These are phyloP conservation scores for Procambarus clarkii DNA, from an alignment of 1,140 invertebrate species.

Conservation along the genomic window DNA sequence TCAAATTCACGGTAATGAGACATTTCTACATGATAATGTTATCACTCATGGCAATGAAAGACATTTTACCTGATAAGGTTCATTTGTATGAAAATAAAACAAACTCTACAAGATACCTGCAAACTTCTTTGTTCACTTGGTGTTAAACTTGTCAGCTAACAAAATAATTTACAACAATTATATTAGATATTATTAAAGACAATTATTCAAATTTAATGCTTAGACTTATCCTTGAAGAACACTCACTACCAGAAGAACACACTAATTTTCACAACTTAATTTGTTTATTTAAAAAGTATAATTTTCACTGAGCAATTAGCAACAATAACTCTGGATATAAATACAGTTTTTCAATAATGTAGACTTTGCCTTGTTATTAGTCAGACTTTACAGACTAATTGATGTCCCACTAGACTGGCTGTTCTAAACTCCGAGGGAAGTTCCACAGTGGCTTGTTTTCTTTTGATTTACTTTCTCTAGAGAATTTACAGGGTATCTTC, in stretches of 20 bases:
- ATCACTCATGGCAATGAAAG: not conserved
- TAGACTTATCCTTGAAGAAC: not conserved
- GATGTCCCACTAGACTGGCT: not conserved
- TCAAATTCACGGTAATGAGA: not conserved
- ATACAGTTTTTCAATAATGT: not conserved
- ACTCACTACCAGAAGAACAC: too few species aligned
- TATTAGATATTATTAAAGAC: not conserved
- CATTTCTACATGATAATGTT: not conserved
- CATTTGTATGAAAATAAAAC: not conserved
- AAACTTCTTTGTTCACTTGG: not conserved
- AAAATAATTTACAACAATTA: not conserved
- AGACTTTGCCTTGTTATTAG: not conserved
- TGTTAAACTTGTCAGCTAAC: not conserved
- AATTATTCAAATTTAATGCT: not conserved
- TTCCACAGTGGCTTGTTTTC: not conserved
- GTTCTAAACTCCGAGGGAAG: not conserved
- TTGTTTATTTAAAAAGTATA: not conserved
- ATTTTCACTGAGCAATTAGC: too few species aligned
- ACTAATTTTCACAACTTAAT: not conserved
- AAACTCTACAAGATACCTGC: not conserved
- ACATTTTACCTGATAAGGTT: not conserved
- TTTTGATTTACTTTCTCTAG: not conserved
- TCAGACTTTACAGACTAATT: not conserved
- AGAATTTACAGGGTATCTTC: not conserved
- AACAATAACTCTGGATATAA: too few species aligned